These are phyloP conservation scores for Pseudorasbora parva DNA, from an alignment of 2,113 vertebrate species.

Conservation along the genomic window DNA sequence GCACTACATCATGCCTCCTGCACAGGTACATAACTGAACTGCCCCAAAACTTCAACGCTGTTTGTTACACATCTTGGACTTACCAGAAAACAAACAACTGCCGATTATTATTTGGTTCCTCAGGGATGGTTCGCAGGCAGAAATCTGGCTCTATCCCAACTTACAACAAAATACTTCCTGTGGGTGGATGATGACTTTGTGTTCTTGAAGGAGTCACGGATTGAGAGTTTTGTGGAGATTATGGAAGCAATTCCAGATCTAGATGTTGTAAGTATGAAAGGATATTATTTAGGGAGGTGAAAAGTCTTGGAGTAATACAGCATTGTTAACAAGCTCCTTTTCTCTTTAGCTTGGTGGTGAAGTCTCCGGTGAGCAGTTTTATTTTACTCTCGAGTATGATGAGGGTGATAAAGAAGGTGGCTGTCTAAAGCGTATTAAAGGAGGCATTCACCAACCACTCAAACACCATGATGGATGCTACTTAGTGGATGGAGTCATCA, in stretches of 20 bases:
- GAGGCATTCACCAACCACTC: constrained; percentile 58
- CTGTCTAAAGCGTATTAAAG: constrained; percentile 65
- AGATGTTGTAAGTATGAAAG: constrained; percentile 73
- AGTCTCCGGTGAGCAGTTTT: constrained; percentile 68
- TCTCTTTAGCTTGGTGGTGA: constrained; percentile 70
- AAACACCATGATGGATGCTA: constrained; percentile 70
- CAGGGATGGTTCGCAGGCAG: constrained; percentile 84
- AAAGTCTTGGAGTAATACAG: background rate
- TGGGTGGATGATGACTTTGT: constrained; percentile 83
- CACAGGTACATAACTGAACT: constrained; percentile 67
- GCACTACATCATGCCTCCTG: constrained; percentile 77
- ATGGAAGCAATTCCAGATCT: constrained; percentile 73
- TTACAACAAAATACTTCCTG: constrained; percentile 80
- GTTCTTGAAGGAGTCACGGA: constrained; percentile 72
- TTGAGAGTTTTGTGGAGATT: constrained; percentile 78
- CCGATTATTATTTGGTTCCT: background rate
- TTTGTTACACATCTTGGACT: no score
- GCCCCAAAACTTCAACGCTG: background rate
- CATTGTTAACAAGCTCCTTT: background rate
- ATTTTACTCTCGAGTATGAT: constrained; percentile 70
- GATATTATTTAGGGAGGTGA: background rate
- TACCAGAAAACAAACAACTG: no score
- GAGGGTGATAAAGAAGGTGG: constrained; percentile 65
- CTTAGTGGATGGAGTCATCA: constrained; percentile 67
- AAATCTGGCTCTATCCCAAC: constrained; percentile 80